Conservation (phyloP, 1,140 invertebrate species). For the Drosophila parvula region DNA sequence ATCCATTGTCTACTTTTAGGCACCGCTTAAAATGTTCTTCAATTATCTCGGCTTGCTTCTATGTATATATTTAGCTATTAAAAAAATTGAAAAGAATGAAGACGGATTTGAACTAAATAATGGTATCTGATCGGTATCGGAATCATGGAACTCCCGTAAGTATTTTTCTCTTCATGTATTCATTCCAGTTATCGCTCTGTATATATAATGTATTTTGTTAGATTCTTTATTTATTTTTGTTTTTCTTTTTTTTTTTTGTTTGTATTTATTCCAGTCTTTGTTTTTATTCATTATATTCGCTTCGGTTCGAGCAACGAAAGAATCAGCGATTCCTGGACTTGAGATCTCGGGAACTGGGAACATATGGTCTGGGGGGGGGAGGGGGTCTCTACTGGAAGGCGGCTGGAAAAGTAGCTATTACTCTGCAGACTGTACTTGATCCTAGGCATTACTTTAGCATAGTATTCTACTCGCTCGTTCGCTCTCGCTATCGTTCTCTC, state of each 20-base stretch:
- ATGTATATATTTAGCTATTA: not conserved
- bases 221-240: slow-evolving; percentile 12
- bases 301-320: slow-evolving; percentile 43
- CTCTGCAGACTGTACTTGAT: slow-evolving; percentile 43
- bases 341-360: slow-evolving; percentile 1
- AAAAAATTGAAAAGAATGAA: not conserved
- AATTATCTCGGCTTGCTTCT: not conserved
- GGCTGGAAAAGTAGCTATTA: slow-evolving; percentile 41
- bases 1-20: not conserved
- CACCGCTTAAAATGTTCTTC: not conserved
- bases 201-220: slow-evolving; percentile 17
- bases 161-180: slow-evolving; percentile 13
- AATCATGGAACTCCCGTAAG: not conserved
- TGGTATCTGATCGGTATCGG: slow-evolving; percentile 11
- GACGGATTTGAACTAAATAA: slow-evolving; percentile 10
- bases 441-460: slow-evolving; percentile 45
- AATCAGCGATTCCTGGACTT: slow-evolving; percentile 43
- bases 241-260: slow-evolving; percentile 35
- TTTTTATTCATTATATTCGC: slow-evolving; percentile 64
- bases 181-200: slow-evolving; percentile 18
- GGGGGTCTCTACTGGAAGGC: slow-evolving; percentile 18
- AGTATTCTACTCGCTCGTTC: slow-evolving; percentile 27
- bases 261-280: slow-evolving; percentile 70
- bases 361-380: not conserved
- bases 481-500: slow-evolving; percentile 13